Conservation (phyloP, 2,888 invertebrate genomes). For the Drosophila limbata region DNA sequence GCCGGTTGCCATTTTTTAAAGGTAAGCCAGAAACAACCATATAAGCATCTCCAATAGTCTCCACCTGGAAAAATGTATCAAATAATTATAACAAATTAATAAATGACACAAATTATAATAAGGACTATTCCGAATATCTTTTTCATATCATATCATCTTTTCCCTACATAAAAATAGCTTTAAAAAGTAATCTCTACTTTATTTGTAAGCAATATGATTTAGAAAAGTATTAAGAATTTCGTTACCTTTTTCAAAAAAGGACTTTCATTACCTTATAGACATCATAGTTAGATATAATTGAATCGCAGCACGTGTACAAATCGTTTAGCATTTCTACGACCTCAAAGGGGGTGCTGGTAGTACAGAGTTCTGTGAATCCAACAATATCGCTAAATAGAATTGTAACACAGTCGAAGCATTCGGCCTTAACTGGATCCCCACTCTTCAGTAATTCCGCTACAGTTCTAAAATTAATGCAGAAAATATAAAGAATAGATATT, state of each 20-base stretch:
- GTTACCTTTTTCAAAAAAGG: not conserved
- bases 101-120: accelerated
- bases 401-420: slow-evolving; percentile 93
- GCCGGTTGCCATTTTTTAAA: slow-evolving; percentile 89
- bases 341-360: slow-evolving; percentile 92
- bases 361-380: slow-evolving; percentile 92
- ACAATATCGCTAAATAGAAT: slow-evolving; percentile 95
- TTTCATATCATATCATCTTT: too few species aligned
- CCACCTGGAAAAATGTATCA: slow-evolving; percentile 86
- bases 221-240: not conserved
- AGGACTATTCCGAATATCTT: too few species aligned
- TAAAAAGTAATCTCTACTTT: not conserved
- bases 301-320: slow-evolving; percentile 94
- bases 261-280: slow-evolving; percentile 90
- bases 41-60: slow-evolving; percentile 93
- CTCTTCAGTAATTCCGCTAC: slow-evolving; percentile 92
- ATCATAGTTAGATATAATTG: slow-evolving; percentile 94
- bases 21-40: slow-evolving; percentile 93
- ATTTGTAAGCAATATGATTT: not conserved
- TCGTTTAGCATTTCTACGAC: slow-evolving; percentile 95
- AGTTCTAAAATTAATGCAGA: slow-evolving; percentile 86
- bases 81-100: too few species aligned
- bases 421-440: slow-evolving; percentile 92
- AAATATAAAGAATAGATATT: too few species aligned
- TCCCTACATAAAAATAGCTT: too few species aligned